Percentiles rank a stretch among this genome's conserved stretches.
Conservation (phyloP, 2,113 vertebrate genomes). For the Onychostruthus taczanowskii region DNA sequence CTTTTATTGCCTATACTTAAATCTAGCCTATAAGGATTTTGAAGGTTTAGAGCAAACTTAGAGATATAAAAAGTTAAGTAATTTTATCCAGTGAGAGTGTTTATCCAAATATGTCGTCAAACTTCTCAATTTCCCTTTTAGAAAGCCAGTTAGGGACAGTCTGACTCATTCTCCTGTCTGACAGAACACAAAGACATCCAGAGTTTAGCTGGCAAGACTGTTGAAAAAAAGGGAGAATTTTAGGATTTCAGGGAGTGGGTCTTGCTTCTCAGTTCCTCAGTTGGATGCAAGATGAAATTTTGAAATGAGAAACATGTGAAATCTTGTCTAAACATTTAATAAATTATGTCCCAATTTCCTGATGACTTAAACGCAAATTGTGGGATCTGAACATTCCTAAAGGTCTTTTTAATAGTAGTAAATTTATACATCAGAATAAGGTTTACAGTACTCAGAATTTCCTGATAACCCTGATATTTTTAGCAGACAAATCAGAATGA, state of each 20-base stretch:
- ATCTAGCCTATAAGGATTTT: conserved; percentile 58
- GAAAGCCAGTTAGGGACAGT: conserved; percentile 64
- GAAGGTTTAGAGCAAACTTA: conserved; percentile 52
- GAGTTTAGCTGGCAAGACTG: conserved; percentile 48
- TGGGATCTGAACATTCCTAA: not conserved
- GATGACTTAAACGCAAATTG: not conserved
- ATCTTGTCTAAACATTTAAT: conserved; percentile 5
- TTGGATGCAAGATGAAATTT: not conserved
- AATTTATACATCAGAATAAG: not conserved
- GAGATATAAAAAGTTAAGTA: conserved; percentile 59
- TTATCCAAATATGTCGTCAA: conserved; percentile 71
- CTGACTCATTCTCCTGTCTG: conserved; percentile 61
- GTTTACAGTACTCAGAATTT: not conserved
- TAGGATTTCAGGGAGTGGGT: conserved; percentile 29
- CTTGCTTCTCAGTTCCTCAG: conserved; percentile 23
- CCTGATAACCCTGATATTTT: not conserved
- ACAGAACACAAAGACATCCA: conserved; percentile 57
- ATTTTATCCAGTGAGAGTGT: conserved; percentile 62
- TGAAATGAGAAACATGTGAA: conserved; percentile 22
- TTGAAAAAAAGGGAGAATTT: conserved; percentile 18
- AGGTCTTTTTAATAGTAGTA: not conserved
- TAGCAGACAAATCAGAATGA: not conserved
- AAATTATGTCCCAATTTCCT: not conserved
- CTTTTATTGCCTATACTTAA: conserved; percentile 51
- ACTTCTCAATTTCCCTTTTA: conserved; percentile 65